A percentile compares a stretch with the other conserved stretches of the same genome.
phyloP scores from a whole-genome alignment of 1,140 invertebrate genomes.

The Drosophila nannoptera region DNA sequence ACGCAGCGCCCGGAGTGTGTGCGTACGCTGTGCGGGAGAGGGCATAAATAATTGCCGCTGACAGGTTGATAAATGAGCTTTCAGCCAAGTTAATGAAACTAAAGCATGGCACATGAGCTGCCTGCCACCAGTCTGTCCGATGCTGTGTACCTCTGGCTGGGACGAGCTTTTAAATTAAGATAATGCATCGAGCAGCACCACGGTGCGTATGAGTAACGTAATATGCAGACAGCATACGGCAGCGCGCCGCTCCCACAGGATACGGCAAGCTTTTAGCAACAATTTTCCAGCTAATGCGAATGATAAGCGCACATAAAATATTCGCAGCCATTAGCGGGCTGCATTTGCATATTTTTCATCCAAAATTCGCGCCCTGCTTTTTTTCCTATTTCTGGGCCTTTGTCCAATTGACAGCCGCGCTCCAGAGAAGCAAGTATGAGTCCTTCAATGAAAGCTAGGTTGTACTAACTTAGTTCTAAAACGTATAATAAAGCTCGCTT shows the following conservation, averaged over 20 bases:
- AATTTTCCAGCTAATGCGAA: conserved; percentile 69
- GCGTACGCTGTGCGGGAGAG: background rate
- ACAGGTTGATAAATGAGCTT: conserved; percentile 74
- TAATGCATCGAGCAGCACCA: conserved; percentile 57
- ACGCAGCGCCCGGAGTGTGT: conserved; percentile 2
- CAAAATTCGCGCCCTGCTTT: background rate
- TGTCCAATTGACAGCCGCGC: conserved; percentile 1
- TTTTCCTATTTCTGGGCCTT: background rate
- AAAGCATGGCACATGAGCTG: conserved; percentile 61
- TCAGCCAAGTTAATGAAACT: conserved; percentile 72
- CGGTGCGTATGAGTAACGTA: conserved; percentile 71
- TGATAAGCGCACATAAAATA: conserved; percentile 73
- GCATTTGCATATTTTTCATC: conserved; percentile 63
- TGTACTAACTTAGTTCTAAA: too few species aligned
- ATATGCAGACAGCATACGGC: conserved; percentile 39
- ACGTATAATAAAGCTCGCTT: too few species aligned
- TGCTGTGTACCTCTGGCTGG: conserved; percentile 9
- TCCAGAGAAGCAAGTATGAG: too few species aligned
- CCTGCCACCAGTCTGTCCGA: conserved; percentile 10
- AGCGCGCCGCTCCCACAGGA: conserved; percentile 11
- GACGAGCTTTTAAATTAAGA: conserved; percentile 69
- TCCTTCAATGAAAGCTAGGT: too few species aligned
- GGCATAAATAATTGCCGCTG: conserved; percentile 72
- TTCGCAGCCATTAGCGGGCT: conserved; percentile 66
- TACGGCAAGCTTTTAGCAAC: conserved; percentile 63